Evolutionary conservation across 2,113 vertebrate species (phyloP), one percentile per base, ranked within the genome.

Genomic region (Okapia johnstoni): DNA sequence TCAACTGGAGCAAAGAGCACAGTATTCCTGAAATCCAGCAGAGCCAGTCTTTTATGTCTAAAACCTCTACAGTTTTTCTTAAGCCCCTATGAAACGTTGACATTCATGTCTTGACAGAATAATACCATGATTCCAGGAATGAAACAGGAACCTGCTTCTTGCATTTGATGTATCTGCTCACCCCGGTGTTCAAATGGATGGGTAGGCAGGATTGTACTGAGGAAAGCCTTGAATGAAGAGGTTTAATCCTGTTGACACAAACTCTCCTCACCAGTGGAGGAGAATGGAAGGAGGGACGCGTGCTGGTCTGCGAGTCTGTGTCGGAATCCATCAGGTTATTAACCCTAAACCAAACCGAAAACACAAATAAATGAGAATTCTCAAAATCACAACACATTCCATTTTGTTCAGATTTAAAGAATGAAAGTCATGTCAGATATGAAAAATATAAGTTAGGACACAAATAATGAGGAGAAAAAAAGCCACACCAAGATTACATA

Each of bases 121-220:
- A 21, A 52, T 7, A 88, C 26, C 5, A 28, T 52, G 28, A 60
- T 8, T 85, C n/a, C 10, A 85, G 46, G 66, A 88, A 57, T 21
- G 52, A 50, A 90, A 50, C 17, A 40, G 25, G 52, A 55, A 50
- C 25, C 23, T 58, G 12, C 70, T 84, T 66, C 55, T 25, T 33
- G 10, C 21, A n/a, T 77, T 43, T 58, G 28, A 57, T 57, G 76
- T 13, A 2, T 4, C 40, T 25, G 17, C 99, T 99, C 97, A 99
- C 99, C 98, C 99, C 99, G 0, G 99, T 99, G 98, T 99, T 99
- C 66, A 99, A 99, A 98, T 99, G 99, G 97, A 99, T 79, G 98
- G 97, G 98, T 99, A 97, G 99, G 99, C 97, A 99, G 98, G 97
- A 99, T 99, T 90, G 99, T 99, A 0, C 98, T 99, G 81, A 99